Evolutionary conservation across 2,888 invertebrate species (phyloP).

Genomic region (Meandrusa payeni): DNA sequence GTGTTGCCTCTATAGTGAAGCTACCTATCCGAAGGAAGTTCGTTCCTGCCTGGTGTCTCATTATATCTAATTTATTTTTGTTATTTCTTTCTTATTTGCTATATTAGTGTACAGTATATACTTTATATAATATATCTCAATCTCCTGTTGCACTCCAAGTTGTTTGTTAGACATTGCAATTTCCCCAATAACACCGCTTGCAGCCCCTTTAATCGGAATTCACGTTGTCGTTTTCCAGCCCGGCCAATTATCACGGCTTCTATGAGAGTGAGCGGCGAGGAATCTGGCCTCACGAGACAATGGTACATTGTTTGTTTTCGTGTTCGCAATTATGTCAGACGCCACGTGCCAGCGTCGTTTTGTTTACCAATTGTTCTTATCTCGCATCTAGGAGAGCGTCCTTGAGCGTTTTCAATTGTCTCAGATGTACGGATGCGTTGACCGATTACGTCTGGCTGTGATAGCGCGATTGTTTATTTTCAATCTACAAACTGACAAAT

Average conservation of each 20-base stretch:
- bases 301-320: constrained; percentile 54
- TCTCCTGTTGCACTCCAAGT: too few relatives aligned
- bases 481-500: too few relatives aligned
- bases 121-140: too few relatives aligned
- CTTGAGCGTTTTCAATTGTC: constrained; percentile 47
- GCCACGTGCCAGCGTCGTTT: constrained; percentile 36
- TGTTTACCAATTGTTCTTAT: constrained; percentile 72
- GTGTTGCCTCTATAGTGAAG: too few relatives aligned
- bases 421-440: constrained; percentile 16
- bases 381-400: constrained; percentile 58
- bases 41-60: too few relatives aligned
- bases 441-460: constrained; percentile 9
- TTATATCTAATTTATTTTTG: neutral
- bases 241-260: constrained; percentile 18
- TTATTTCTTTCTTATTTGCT: neutral
- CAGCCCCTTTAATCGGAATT: constrained; percentile 1
- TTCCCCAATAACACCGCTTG: neutral
- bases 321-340: constrained; percentile 37
- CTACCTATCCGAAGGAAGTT: too few relatives aligned
- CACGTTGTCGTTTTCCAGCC: constrained; percentile 3
- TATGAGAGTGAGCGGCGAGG: constrained; percentile 31
- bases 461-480: neutral
- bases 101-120: too few relatives aligned
- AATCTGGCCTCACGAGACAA: constrained; percentile 59
- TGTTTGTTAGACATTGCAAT: neutral